These are phyloP conservation scores for Campylomormyrus numenius DNA, from an alignment of 2,113 vertebrate species.

Conservation along the genomic window DNA sequence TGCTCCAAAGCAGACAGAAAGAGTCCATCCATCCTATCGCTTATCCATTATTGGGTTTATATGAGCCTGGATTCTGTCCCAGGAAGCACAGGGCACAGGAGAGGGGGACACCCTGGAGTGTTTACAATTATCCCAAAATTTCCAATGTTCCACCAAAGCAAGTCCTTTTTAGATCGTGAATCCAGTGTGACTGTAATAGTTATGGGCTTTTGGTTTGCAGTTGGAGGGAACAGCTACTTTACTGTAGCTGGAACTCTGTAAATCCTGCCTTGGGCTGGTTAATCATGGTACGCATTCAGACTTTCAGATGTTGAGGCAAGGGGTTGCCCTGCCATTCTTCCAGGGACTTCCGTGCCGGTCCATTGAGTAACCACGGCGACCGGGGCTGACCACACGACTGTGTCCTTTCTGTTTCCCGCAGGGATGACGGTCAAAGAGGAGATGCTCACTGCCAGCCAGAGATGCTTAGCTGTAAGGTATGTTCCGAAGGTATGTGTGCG, in stretches of 20 bases:
- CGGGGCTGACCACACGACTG: background rate
- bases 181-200: background rate
- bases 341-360: background rate
- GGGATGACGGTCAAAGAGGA: slow-evolving; percentile 82
- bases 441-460: slow-evolving; percentile 79
- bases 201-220: background rate
- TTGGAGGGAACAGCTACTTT: background rate
- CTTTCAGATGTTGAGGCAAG: background rate
- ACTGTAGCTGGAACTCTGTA: background rate
- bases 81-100: background rate
- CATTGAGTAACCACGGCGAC: background rate
- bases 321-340: background rate
- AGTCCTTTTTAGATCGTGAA: background rate
- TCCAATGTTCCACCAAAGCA: background rate
- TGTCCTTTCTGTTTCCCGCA: slow-evolving; percentile 40
- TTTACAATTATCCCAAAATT: background rate
- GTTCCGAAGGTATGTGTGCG: slow-evolving; percentile 66
- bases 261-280: background rate
- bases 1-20: background rate
- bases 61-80: background rate
- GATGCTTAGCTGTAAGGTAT: slow-evolving; percentile 90
- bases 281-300: background rate
- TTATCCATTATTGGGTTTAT: background rate
- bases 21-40: background rate
- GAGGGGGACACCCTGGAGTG: background rate